These are phyloP conservation scores for Drosophila baimaii DNA, from an alignment of 1,140 invertebrate genomes.

Conservation along the genomic window DNA sequence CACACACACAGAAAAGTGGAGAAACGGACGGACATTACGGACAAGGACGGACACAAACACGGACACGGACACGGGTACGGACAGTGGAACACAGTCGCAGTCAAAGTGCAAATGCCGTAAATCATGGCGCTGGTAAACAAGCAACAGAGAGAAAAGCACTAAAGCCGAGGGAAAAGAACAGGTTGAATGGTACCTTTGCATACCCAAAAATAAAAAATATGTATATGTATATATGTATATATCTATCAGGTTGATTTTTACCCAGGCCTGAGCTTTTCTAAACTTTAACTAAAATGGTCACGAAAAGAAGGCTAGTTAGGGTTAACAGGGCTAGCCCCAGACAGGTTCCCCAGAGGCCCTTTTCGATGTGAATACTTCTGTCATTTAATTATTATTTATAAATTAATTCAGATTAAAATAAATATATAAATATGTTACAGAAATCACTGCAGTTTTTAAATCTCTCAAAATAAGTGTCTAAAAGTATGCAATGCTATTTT, in stretches of 20 bases:
- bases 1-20: slow-evolving; percentile 9
- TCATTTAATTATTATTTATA: no score
- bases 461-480: no score
- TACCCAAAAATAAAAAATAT: slow-evolving; percentile 5
- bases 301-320: no score
- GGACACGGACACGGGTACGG: slow-evolving; percentile 16
- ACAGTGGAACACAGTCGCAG: slow-evolving; percentile 38
- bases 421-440: no score
- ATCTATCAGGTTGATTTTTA: background rate
- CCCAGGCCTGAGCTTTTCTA: background rate
- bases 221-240: background rate
- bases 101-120: slow-evolving; percentile 75
- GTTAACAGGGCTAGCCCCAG: no score
- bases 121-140: slow-evolving; percentile 74
- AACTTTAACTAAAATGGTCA: no score
- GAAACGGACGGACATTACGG: slow-evolving; percentile 2
- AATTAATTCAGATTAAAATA: no score
- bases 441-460: no score
- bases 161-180: slow-evolving; percentile 8
- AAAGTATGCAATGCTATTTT: no score
- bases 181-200: slow-evolving; percentile 8
- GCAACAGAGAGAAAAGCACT: slow-evolving; percentile 28
- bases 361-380: no score
- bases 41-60: slow-evolving; percentile 32
- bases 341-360: no score